Evolutionary conservation across 2,888 invertebrate genomes (phyloP), one percentile per base, ranked within the genome.

Genomic region (Oscheius onirici): DNA sequence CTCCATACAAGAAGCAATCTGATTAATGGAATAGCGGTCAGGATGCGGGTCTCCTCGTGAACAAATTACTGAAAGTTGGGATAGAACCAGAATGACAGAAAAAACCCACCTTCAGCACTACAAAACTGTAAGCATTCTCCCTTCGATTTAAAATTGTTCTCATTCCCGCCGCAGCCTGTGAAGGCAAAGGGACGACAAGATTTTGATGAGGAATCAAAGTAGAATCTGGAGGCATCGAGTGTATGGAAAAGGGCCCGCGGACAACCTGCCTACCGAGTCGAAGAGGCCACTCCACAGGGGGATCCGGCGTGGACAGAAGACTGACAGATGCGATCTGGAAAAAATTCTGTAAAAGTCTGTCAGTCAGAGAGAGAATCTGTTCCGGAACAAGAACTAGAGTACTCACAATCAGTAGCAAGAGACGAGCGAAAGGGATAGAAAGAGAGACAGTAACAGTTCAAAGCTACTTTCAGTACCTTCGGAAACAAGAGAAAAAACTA

Each of bases 111-210:
- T 57, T 82, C 77, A 5, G 72, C 75, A 22, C 75, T 73, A 69
- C 83, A 83, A 55, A 77, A 82, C 68, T 73, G 73, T 69, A 82
- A 70, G 61, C 83, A 83, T 26, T 80, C 79, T 60, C 81, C 83
- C 44, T 81, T 82, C 26, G 79, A 63, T 40, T 79, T 78, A 69
- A 84, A 84, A 58, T 81, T 84, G 26, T 70, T 70, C 34, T 70
- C 73, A 43, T 79, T 79, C 17, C 79, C 79, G 1, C 72, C 74
- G 66, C 79, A 79, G 34, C 79, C 79, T 8, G 74, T 70, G 65
- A 76, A 79, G 34, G 66, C 72, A 58, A 79, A 79, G n/a, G 72
- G 73, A n/a, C 69, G 74, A 41, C 84, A 84, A 0, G 76, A 69
- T 15, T 77, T 72, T 0, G 73, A 68, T 0, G 69, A 72, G 1